Evolutionary conservation across 2,888 invertebrate genomes (phyloP), one percentile per base, ranked within the genome.

Genomic region (Pristionchus maxplancki): DNA sequence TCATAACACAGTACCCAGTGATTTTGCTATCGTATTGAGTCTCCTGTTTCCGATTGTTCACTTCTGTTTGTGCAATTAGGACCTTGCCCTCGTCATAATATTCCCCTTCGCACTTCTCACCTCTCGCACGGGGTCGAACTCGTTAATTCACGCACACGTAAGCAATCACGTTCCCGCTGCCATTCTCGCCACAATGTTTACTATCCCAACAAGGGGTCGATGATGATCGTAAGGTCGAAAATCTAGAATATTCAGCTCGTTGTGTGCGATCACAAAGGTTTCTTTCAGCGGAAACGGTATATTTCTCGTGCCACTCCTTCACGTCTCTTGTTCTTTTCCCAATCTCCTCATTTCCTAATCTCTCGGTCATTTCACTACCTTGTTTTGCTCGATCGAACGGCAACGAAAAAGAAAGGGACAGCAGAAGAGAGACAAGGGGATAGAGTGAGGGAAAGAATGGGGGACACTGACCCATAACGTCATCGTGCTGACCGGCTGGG

Each of bases 71-170:
- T 34, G 67, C 31, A 67, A 34, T 67, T 67, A 58, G 58, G 4
- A 9, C 24, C 9, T n/a, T 1, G 24, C 58, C n/a, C 58, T 58
- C 37, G 37, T 71, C 71, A 71, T 34, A 37, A 11, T 37, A 37
- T 37, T 67, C 13, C 17, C 74, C 74, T 9, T 78, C 71, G n/a
- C 71, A 37, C 71, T 20, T 74, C 71, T 78, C 44, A 20, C 71
- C 28, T 9, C 71, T 71, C n/a, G n/a, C 71, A 78, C 78, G 78
- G 13, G 58, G 50, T 34, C 37, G 53, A 83, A 83, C 82, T 53
- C 82, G 82, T 83, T 83, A 83, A 83, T 53, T 53, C n/a, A 53
- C 71, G 34, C 81, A 50, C 81, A 81, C 82, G 53, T 53, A 81
- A 48, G 71, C 71, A 71, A 20, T 71, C 71, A 71, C 24, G 71